Percentiles rank a stretch among this genome's conserved stretches.
These are phyloP conservation scores for Pseudolaguvia tuberculata DNA, from an alignment of 2,113 vertebrate species.

Conservation along the genomic window DNA sequence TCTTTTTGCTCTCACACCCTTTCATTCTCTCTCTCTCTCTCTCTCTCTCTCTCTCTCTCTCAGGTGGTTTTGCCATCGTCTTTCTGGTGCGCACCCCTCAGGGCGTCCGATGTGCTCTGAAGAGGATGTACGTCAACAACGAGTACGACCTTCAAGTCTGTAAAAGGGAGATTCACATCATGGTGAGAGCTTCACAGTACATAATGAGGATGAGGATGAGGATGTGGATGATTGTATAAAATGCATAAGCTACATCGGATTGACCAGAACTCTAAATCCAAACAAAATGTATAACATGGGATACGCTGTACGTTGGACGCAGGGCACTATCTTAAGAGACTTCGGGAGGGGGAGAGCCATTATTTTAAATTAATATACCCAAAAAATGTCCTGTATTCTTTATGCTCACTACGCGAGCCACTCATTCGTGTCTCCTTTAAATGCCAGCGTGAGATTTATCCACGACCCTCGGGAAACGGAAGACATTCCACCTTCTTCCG, in stretches of 20 bases:
- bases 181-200: constrained; percentile 73
- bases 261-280: too few species aligned
- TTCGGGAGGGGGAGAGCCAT: too few species aligned
- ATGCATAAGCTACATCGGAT: too few species aligned
- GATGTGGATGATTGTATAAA: too few species aligned
- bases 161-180: constrained; percentile 96
- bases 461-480: neutral
- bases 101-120: constrained; percentile 88
- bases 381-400: too few species aligned
- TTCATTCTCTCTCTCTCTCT: neutral
- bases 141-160: constrained; percentile 93
- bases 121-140: constrained; percentile 98
- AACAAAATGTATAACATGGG: too few species aligned
- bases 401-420: too few species aligned
- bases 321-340: too few species aligned
- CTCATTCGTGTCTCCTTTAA: neutral
- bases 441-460: neutral
- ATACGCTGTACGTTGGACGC: too few species aligned
- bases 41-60: neutral
- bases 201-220: too few species aligned
- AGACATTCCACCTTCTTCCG: neutral
- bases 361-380: too few species aligned
- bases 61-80: constrained; percentile 95
- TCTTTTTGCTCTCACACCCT: too few species aligned
- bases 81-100: constrained; percentile 92